Percentiles rank a stretch among this genome's conserved stretches.
Conservation (phyloP, 2,888 invertebrate genomes). For the Blera fallax region DNA sequence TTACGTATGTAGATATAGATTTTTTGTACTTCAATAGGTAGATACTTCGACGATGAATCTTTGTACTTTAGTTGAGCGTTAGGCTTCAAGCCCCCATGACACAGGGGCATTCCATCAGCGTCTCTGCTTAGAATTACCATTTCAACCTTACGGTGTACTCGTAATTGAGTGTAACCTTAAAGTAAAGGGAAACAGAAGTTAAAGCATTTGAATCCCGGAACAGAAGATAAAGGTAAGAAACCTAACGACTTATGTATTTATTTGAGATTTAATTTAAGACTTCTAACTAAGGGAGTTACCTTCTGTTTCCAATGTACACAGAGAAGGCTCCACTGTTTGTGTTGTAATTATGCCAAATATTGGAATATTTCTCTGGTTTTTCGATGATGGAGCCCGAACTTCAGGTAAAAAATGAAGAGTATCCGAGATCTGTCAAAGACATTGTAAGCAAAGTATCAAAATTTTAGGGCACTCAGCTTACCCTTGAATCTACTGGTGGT, state of each 20-base stretch:
- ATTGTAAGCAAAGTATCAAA: not conserved
- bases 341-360: constrained; percentile 85
- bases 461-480: constrained; percentile 43
- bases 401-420: constrained; percentile 84
- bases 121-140: constrained; percentile 85
- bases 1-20: not conserved
- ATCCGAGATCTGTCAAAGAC: constrained; percentile 79
- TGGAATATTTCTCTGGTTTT: constrained; percentile 81
- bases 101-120: constrained; percentile 84
- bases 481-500: constrained; percentile 81
- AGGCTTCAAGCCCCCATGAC: constrained; percentile 86
- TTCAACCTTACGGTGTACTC: constrained; percentile 85
- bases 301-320: constrained; percentile 84
- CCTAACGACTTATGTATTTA: no score
- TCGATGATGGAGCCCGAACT: constrained; percentile 82
- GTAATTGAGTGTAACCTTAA: constrained; percentile 81
- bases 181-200: constrained; percentile 81
- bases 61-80: constrained; percentile 83
- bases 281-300: constrained; percentile 70
- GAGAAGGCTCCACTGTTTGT: constrained; percentile 85
- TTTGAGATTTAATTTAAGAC: no score
- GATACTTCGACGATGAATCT: constrained; percentile 82
- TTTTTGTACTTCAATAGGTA: constrained; percentile 82
- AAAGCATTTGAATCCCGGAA: no score
- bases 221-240: no score